phyloP scores from a whole-genome alignment of 2,888 invertebrate species.

The Limulus polyphemus region DNA sequence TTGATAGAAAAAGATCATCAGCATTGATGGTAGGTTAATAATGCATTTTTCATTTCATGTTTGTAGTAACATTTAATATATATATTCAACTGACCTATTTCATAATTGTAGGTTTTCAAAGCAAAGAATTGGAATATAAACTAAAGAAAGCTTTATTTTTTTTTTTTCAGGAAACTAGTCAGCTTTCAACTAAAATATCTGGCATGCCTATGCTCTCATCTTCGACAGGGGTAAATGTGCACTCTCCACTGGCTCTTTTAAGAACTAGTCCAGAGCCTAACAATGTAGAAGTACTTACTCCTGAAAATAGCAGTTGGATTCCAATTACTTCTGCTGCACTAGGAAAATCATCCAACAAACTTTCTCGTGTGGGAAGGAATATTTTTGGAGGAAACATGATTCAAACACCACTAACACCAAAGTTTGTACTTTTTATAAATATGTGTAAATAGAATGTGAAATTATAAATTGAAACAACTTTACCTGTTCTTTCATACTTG shows the following conservation, averaged over 20 bases:
- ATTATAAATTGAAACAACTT: not conserved
- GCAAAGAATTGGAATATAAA: too few species aligned
- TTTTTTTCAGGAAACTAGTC: constrained; percentile 19
- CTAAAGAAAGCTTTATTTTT: not conserved
- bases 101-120: too few species aligned
- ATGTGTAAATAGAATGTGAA: not conserved
- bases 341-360: constrained; percentile 12
- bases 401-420: constrained; percentile 14
- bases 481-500: too few species aligned
- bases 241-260: constrained; percentile 23
- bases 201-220: constrained; percentile 15
- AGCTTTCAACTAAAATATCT: constrained; percentile 16
- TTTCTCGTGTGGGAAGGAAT: constrained; percentile 7
- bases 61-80: too few species aligned
- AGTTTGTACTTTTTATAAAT: constrained; percentile 7
- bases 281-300: constrained; percentile 24
- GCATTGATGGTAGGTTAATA: too few species aligned
- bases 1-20: too few species aligned
- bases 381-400: constrained; percentile 13
- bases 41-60: too few species aligned
- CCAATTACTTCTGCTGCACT: constrained; percentile 14
- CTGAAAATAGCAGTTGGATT: constrained; percentile 23
- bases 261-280: constrained; percentile 21
- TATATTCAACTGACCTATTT: too few species aligned
- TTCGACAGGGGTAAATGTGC: constrained; percentile 16